Evolutionary conservation across 1,140 invertebrate genomes (phyloP), one percentile per base, ranked within the genome.

Genomic region (Ridgeia piscesae): DNA sequence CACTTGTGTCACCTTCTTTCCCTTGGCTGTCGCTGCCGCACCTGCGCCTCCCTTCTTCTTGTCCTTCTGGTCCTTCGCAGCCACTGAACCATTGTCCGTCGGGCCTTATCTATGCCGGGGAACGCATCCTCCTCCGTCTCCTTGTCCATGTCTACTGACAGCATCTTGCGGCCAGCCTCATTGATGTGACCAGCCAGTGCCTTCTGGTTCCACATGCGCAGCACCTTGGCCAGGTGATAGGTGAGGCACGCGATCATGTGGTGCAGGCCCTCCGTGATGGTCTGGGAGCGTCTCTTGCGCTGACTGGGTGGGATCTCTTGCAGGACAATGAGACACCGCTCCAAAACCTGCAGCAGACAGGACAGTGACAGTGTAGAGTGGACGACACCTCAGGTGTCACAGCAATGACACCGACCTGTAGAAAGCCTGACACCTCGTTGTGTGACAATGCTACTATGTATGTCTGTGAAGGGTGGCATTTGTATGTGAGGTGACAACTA

Each of bases 201-300:
- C 92, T 95, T 95, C 93, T 96, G 95, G 27, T 95, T 95, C 94
- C 95, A 95, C 33, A 94, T 94, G 88, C 95, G 93, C 93, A 96
- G 92, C 33, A 95, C 94, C 94, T 95, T 95, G n/a, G 95, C 95
- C 93, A 96, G 93, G 92, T 95, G 94, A 91, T 94, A 96, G 42
- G 95, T 95, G 33, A 96, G 95, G 93, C 95, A 96, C 35, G 96
- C 95, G 27, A 95, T 95, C 96, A 96, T 96, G 92, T 96, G 96
- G 93, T 96, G 95, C 1, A 96, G 93, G 93, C 95, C 96, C 77
- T 96, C 96, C 33, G 94, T 93, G 88, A 95, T 95, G 91, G 92
- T 94, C 35, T 94, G 93, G 33, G 94, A 94, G 9, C 95, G 93
- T 93, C 95, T 95, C 92, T 95, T 94, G n/a, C 95, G 93, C 34